Evolutionary conservation across 2,888 invertebrate species (phyloP).

Genomic region (Sicus ferrugineus): DNA sequence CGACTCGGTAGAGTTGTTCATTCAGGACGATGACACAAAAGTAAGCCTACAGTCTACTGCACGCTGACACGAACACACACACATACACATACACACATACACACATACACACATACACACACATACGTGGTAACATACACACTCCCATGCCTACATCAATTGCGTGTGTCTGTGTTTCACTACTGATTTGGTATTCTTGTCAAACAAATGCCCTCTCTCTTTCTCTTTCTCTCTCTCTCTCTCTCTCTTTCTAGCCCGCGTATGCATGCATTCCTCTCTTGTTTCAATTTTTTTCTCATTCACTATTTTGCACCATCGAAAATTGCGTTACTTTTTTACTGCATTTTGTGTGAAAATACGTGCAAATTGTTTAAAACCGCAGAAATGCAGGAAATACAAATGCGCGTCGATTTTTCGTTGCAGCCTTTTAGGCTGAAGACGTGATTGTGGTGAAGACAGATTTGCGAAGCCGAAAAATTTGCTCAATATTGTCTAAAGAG

Average conservation of each 20-base stretch:
- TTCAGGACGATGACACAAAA: conserved; percentile 29
- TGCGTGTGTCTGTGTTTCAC: conserved; percentile 2
- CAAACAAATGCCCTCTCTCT: conserved; percentile 16
- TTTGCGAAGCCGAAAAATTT: too few relatives aligned
- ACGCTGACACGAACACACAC: not conserved
- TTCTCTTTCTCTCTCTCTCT: not conserved
- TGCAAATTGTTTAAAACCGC: conserved; percentile 32
- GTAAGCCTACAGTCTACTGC: conserved; percentile 6
- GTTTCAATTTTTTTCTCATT: not conserved
- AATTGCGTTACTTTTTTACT: not conserved
- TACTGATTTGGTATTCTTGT: conserved; percentile 31
- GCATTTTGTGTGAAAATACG: conserved; percentile 24
- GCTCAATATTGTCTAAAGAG: too few relatives aligned
- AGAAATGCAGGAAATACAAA: conserved; percentile 16
- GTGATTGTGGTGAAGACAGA: not conserved
- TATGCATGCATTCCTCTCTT: not conserved
- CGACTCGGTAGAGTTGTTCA: not conserved
- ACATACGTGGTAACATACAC: not conserved
- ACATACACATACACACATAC: not conserved
- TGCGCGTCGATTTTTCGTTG: conserved; percentile 10
- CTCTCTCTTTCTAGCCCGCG: not conserved
- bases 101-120: conserved; percentile 7
- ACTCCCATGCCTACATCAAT: not conserved
- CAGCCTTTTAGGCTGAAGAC: conserved; percentile 19
- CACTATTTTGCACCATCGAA: conserved; percentile 15